Conservation (phyloP, 1,140 invertebrate species). For the Pseudomyrmex flavicornis region DNA sequence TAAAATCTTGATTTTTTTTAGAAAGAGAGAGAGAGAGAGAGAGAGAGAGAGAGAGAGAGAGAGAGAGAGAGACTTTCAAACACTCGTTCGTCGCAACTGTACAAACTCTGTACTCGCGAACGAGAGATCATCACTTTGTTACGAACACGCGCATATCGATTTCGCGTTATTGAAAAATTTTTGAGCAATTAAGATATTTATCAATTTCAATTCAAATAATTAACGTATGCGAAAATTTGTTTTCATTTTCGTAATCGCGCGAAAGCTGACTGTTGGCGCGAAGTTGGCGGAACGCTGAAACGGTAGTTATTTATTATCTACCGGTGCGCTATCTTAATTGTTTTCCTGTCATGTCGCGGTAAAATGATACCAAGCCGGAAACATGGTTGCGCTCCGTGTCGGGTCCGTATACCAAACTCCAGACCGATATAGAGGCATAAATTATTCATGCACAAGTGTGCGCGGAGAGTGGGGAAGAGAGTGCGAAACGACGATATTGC, state of each 20-base stretch:
- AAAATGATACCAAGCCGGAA: slow-evolving; percentile 60
- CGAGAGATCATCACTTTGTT: too few relatives aligned
- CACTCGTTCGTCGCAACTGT: too few relatives aligned
- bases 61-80: too few relatives aligned
- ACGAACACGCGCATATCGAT: too few relatives aligned
- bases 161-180: too few relatives aligned
- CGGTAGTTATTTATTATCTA: slow-evolving; percentile 32
- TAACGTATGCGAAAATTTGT: neutral
- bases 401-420: slow-evolving; percentile 26
- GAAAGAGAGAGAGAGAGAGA: too few relatives aligned
- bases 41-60: too few relatives aligned
- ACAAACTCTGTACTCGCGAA: too few relatives aligned
- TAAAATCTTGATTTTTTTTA: too few relatives aligned
- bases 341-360: slow-evolving; percentile 45
- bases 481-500: neutral
- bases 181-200: neutral
- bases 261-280: slow-evolving; percentile 6
- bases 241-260: neutral
- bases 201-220: neutral
- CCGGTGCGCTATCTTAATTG: slow-evolving; percentile 53
- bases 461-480: neutral
- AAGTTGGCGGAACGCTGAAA: neutral
- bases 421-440: slow-evolving; percentile 37
- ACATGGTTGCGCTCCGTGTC: slow-evolving; percentile 36
- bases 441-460: slow-evolving; percentile 49